Base-by-base conservation (phyloP, 2,888 invertebrate genomes). In the Mayetiola destructor region DNA sequence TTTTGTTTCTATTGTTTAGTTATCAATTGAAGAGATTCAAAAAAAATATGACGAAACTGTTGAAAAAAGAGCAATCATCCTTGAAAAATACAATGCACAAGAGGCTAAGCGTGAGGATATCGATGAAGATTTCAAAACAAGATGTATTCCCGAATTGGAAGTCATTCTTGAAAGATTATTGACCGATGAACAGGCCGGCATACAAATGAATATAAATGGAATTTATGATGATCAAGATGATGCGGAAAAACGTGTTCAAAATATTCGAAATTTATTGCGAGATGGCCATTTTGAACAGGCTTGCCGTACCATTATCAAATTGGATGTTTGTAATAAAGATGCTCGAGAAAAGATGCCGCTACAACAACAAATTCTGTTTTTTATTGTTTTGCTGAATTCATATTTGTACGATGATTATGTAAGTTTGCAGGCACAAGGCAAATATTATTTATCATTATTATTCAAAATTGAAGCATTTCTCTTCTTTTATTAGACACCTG, bases 21-120 rank as follows among this genome's bases (percentile, higher is more conserved):
- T 71, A 0, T 67, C 69, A 1, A 59, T 69, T 5, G 77, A 76
- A 56, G 81, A 82, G 62, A 70, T 88, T 20, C 76, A 80, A 37
- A 78, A 80, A 56, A 75, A 83, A 63, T 77, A 78, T 62, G 71
- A 76, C 21, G 68, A 68, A 59, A 66, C 73, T 65, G 66, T 63
- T 57, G 57, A 68, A 60, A 68, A 66, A 57, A 67, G 72, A 65
- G 66, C 72, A 66, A 48, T 76, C 67, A 57, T 74, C 68, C 58
- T 68, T 66, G 62, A 77, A 66, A 61, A 76, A 71, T 62, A 84
- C 76, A 80, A 73, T 68, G 57, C 73, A 67, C 67, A 80, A 76
- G 75, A 79, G 29, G 70, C 73, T 53, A 74, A 78, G 23, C 69
- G 80, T 0, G 68, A 76, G 21, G 67, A 69, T 35, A 67, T 75